A percentile compares a stretch with the other conserved stretches of the same genome.
phyloP scores from a whole-genome alignment of 2,888 invertebrate genomes.

The Hanleya hanleyi region DNA sequence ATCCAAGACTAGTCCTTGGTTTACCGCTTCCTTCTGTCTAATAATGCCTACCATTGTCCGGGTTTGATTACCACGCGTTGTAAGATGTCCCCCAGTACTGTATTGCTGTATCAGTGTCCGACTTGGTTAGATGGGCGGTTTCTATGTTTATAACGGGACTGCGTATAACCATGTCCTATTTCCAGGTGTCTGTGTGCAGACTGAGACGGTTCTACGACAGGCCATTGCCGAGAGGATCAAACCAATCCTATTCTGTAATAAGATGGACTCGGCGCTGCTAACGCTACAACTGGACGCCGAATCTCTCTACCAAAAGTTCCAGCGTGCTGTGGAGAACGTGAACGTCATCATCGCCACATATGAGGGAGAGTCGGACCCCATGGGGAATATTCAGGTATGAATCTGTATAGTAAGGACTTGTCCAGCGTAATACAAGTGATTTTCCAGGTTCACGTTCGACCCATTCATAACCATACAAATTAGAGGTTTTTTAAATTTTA shows the following conservation, averaged over 20 bases:
- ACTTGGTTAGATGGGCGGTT: constrained; percentile 13
- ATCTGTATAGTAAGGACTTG: too few relatives aligned
- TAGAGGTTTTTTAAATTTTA: too few relatives aligned
- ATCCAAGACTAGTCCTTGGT: too few relatives aligned
- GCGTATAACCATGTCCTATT: constrained; percentile 19
- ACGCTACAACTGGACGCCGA: constrained; percentile 97
- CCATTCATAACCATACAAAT: too few relatives aligned
- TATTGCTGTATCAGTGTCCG: background rate
- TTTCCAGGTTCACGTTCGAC: too few relatives aligned
- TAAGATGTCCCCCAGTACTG: too few relatives aligned
- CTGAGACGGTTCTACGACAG: constrained; percentile 99
- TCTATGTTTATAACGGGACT: background rate
- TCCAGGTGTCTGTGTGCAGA: constrained; percentile 99
- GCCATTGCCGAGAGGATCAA: constrained; percentile 99
- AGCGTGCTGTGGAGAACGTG: constrained; percentile 99
- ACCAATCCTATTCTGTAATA: constrained; percentile 99
- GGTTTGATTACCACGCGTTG: too few relatives aligned
- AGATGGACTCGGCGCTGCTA: constrained; percentile 99
- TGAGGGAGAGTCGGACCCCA: constrained; percentile 88
- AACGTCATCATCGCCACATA: constrained; percentile 99
- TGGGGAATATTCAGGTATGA: constrained; percentile 97
- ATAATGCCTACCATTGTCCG: too few relatives aligned
- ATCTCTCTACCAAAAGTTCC: constrained; percentile 99
- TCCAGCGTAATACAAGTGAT: too few relatives aligned
- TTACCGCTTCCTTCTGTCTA: too few relatives aligned